phyloP scores from a whole-genome alignment of 2,113 vertebrate genomes.

The Myotis davidii region DNA sequence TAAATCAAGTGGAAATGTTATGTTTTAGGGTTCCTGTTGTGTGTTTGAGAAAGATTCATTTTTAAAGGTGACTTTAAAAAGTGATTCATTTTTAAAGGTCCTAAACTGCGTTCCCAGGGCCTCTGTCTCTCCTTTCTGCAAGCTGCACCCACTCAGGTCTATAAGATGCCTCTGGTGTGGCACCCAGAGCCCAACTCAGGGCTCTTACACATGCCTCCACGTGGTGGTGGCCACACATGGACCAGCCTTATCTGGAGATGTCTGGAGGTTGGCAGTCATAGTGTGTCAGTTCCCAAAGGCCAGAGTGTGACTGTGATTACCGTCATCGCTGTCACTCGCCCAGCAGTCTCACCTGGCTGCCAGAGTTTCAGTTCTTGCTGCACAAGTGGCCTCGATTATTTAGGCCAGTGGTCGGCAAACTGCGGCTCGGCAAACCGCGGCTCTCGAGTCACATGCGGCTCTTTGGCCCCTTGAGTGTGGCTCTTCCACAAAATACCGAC shows the following conservation, averaged over 20 bases:
- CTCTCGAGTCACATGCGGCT: too few species aligned
- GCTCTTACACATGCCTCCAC: not conserved
- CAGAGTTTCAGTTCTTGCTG: not conserved
- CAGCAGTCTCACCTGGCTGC: not conserved
- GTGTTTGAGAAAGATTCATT: not conserved
- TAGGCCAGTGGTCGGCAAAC: not conserved
- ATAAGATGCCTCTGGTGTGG: not conserved
- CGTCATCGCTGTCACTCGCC: not conserved
- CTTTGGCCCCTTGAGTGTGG: too few species aligned
- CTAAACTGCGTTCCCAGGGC: not conserved
- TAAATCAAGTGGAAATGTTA: not conserved
- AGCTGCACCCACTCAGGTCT: not conserved
- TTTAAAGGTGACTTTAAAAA: not conserved
- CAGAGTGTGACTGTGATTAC: not conserved
- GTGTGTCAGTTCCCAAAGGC: not conserved
- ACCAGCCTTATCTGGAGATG: not conserved
- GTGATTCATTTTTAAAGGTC: not conserved
- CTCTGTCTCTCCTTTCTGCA: not conserved
- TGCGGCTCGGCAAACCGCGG: too few species aligned
- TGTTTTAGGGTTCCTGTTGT: not conserved
- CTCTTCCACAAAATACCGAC: too few species aligned
- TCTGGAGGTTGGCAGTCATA: not conserved
- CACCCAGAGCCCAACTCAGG: not conserved
- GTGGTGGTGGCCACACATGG: too few species aligned
- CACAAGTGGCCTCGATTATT: not conserved